Base-by-base conservation (phyloP, 2,888 invertebrate species). In the Trichogramma dendrolimi region DNA sequence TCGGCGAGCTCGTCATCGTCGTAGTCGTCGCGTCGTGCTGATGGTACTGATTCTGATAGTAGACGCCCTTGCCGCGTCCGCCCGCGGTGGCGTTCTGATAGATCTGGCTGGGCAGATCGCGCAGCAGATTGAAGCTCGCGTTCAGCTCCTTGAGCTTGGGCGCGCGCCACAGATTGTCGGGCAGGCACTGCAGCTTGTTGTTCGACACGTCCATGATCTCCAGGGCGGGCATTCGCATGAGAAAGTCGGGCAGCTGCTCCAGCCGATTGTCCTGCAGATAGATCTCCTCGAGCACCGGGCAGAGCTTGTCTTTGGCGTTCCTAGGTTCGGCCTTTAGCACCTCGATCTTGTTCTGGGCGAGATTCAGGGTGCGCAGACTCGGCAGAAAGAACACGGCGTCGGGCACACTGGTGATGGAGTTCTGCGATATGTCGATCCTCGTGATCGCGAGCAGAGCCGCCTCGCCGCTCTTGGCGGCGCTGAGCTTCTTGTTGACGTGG, bases 371-470 rank as follows among this genome's bases (percentile, higher is more conserved):
- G 83, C 86, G 86, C 51, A 96, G 80, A 72, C 94, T 94, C 65
- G 88, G 86, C 71, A 96, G 81, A 65, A 90, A 87, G 77, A 97
- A 95, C 54, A 98, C 82, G 61, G 89, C 87, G 1, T 87, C 80
- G 0, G 98, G 98, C 69, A 98, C 79, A 40, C 85, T 82, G 0
- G 86, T 84, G 55, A 99, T 83, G 62, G 88, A 87, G 80, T 98
- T 99, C 75, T 90, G 89, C 6, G 96, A 95, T 49, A 98, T 84
- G 79, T 99, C 98, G 40, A 98, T 82, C 47, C 96, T 84, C 0
- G 98, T 99, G 62, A 99, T 89, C 0, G 96, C 95, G 72, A 89
- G 90, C n/a, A 96, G 81, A 0, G 92, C 88, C 5, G 89, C 84
- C 61, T 87, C 85, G 77, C 87, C 88, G 56, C 89, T 84, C 68